Conservation (phyloP, 2,797 vertebrate species). For the Falco columbarius region DNA sequence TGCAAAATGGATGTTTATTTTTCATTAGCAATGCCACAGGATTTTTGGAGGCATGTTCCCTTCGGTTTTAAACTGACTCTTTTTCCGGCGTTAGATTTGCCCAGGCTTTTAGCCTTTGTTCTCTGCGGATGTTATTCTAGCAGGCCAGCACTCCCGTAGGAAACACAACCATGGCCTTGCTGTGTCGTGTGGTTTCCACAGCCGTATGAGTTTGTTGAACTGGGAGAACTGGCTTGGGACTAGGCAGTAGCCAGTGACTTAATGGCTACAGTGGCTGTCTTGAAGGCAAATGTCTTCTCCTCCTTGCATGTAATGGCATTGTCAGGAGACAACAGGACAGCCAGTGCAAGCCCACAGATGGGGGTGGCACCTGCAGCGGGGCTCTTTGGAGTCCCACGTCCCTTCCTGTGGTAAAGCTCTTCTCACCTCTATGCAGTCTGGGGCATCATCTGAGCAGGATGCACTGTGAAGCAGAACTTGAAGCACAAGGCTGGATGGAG, state of each 20-base stretch:
- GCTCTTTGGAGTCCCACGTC: not conserved
- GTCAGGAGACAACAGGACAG: not conserved
- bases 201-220: not conserved
- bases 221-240: not conserved
- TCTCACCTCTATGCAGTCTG: not conserved
- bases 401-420: not conserved
- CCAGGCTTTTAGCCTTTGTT: not conserved
- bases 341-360: not conserved
- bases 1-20: constrained; percentile 38
- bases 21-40: constrained; percentile 1
- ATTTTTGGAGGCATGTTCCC: not conserved
- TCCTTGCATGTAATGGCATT: not conserved
- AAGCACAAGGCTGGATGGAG: not conserved
- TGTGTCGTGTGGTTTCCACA: not conserved
- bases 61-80: not conserved
- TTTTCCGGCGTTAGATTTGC: not conserved
- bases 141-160: accelerated
- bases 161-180: not conserved
- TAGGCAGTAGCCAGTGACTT: not conserved
- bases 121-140: not conserved
- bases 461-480: not conserved
- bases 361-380: not conserved
- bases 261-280: not conserved
- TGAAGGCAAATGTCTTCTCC: not conserved
- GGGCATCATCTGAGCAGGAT: not conserved